Percentiles rank a stretch among this genome's conserved stretches.
These are phyloP conservation scores for Chaenogobius annularis DNA, from an alignment of 2,113 vertebrate species.

Conservation along the genomic window DNA sequence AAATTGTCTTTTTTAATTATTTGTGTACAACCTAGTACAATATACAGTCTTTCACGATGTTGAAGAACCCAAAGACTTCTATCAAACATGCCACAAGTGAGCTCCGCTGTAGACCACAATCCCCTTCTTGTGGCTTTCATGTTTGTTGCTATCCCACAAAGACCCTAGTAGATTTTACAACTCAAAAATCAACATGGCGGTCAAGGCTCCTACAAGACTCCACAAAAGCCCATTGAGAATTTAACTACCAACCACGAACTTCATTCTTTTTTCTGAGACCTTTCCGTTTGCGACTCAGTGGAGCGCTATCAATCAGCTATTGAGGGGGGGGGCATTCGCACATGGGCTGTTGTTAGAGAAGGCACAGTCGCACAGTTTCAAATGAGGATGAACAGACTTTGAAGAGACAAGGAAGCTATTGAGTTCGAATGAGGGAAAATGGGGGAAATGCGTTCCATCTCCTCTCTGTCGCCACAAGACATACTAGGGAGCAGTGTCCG, in stretches of 20 bases:
- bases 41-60: neutral
- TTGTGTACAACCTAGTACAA: neutral
- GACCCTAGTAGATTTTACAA: constrained; percentile 54
- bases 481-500: constrained; percentile 40
- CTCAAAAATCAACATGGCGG: constrained; percentile 67
- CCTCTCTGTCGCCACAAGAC: constrained; percentile 16
- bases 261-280: constrained; percentile 48
- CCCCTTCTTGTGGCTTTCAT: constrained; percentile 49
- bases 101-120: constrained; percentile 20
- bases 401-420: constrained; percentile 55
- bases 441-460: constrained; percentile 38
- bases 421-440: constrained; percentile 53
- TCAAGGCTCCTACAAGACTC: constrained; percentile 59
- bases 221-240: constrained; percentile 58
- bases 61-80: neutral
- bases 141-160: constrained; percentile 57
- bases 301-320: constrained; percentile 59
- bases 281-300: constrained; percentile 54
- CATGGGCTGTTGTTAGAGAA: constrained; percentile 25
- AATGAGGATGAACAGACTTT: constrained; percentile 36
- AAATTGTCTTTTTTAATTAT: too few species aligned
- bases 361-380: neutral
- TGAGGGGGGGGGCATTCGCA: constrained; percentile 24
- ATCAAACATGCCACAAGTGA: neutral
- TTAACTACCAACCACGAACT: constrained; percentile 55